Conservation (phyloP, 2,888 invertebrate species). For the Cephalotes varians region DNA sequence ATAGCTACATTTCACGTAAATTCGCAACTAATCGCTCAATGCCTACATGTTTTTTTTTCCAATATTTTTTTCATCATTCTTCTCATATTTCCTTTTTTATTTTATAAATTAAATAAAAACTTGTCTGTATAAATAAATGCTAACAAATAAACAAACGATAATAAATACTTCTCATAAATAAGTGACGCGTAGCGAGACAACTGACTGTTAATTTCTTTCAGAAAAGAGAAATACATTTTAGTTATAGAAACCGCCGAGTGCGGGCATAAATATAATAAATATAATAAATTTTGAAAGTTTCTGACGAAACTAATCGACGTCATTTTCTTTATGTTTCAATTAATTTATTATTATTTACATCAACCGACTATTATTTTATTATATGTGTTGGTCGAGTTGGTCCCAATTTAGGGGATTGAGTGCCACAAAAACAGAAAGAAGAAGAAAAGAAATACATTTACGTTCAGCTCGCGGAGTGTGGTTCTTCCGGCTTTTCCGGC, state of each 20-base stretch:
- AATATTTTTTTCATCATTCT: neutral
- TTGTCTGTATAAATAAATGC: neutral
- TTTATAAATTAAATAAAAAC: neutral
- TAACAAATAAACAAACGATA: neutral
- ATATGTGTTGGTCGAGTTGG: too few species aligned
- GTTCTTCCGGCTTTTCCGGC: neutral
- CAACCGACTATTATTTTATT: too few species aligned
- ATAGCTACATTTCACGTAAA: neutral
- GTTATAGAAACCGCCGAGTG: too few species aligned
- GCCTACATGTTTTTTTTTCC: neutral
- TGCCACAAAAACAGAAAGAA: too few species aligned
- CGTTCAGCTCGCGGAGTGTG: conserved; percentile 12
- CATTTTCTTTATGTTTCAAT: too few species aligned
- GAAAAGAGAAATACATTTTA: too few species aligned
- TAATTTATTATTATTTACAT: too few species aligned
- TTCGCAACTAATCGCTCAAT: conserved; percentile 8
- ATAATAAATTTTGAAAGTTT: too few species aligned
- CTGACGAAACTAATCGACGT: too few species aligned
- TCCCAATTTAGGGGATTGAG: too few species aligned
- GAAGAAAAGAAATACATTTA: conserved; percentile 50
- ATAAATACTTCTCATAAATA: neutral
- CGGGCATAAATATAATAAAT: too few species aligned
- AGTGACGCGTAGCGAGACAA: neutral
- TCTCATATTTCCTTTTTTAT: neutral
- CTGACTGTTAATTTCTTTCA: neutral